A percentile compares a stretch with the other conserved stretches of the same genome.
Conservation (phyloP, 2,888 invertebrate genomes). For the Amorpha juglandis region DNA sequence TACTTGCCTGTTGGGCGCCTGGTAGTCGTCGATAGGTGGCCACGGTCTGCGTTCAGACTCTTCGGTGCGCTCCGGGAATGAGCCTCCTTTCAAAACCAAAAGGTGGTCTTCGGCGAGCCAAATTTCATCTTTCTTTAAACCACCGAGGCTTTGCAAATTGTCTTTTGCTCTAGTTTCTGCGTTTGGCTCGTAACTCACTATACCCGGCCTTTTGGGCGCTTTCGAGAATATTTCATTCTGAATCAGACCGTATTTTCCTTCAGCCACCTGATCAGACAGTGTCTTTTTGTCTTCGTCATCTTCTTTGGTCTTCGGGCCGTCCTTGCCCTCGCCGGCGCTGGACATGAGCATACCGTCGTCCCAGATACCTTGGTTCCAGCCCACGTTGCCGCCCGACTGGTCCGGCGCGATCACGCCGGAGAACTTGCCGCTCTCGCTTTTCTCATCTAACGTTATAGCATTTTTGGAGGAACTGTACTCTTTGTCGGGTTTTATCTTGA, state of each 20-base stretch:
- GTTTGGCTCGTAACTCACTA: constrained; percentile 92
- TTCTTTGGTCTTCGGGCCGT: constrained; percentile 69
- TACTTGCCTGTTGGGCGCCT: constrained; percentile 92
- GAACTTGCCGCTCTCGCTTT: constrained; percentile 74
- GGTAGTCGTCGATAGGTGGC: constrained; percentile 93
- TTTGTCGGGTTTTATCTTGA: constrained; percentile 79
- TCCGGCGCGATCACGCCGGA: constrained; percentile 70
- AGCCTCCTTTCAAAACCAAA: constrained; percentile 91
- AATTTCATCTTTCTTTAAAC: constrained; percentile 92
- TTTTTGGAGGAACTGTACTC: constrained; percentile 73
- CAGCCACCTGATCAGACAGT: constrained; percentile 94
- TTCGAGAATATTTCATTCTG: constrained; percentile 92
- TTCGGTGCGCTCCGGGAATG: constrained; percentile 84
- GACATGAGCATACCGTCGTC: constrained; percentile 88
- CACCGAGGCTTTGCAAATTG: constrained; percentile 91
- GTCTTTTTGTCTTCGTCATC: constrained; percentile 92
- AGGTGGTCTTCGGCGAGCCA: constrained; percentile 96
- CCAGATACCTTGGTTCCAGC: constrained; percentile 84
- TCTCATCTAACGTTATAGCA: constrained; percentile 64
- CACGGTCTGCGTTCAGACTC: constrained; percentile 83
- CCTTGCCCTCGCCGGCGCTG: constrained; percentile 88
- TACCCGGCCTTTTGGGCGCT: constrained; percentile 89
- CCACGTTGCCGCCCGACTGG: constrained; percentile 79
- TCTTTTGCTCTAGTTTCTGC: constrained; percentile 91
- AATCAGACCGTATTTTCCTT: constrained; percentile 95